phyloP scores from a whole-genome alignment of 1,140 invertebrate genomes.

The Macrocentrus cingulum region DNA sequence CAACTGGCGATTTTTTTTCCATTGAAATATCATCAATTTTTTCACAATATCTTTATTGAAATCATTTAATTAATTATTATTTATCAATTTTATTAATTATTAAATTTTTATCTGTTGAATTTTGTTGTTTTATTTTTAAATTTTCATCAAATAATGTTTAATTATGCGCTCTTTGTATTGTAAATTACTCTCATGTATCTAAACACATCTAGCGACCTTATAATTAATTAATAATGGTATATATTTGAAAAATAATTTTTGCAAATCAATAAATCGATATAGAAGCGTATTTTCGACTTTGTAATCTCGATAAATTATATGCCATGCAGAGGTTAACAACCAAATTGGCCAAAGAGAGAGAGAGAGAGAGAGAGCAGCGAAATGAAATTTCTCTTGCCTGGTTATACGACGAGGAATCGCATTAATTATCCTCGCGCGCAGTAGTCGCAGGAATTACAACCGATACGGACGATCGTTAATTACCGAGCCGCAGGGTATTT shows the following conservation, averaged over 20 bases:
- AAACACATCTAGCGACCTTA: no score
- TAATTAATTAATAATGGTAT: no score
- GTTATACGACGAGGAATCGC: constrained; percentile 20
- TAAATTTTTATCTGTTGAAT: no score
- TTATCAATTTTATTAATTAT: no score
- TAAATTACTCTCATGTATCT: no score
- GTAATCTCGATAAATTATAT: constrained; percentile 8
- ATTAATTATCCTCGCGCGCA: constrained; percentile 24
- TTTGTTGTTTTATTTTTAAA: no score
- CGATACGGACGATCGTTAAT: constrained; percentile 27
- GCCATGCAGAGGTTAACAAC: constrained; percentile 9
- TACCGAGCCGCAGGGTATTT: constrained; percentile 27
- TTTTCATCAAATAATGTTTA: no score
- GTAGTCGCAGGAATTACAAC: constrained; percentile 22
- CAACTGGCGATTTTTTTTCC: no score
- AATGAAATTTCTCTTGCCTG: constrained; percentile 25
- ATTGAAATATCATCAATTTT: no score
- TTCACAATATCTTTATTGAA: no score
- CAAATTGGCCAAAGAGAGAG: background rate
- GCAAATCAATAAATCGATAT: background rate
- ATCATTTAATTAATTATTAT: no score
- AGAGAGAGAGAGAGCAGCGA: constrained; percentile 5
- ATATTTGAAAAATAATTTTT: constrained; percentile 9
- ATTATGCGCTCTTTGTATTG: no score
- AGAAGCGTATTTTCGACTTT: constrained; percentile 1